Evolutionary conservation across 2,888 invertebrate species (phyloP), one percentile per base, ranked within the genome.

Genomic region (Agrochola litura): DNA sequence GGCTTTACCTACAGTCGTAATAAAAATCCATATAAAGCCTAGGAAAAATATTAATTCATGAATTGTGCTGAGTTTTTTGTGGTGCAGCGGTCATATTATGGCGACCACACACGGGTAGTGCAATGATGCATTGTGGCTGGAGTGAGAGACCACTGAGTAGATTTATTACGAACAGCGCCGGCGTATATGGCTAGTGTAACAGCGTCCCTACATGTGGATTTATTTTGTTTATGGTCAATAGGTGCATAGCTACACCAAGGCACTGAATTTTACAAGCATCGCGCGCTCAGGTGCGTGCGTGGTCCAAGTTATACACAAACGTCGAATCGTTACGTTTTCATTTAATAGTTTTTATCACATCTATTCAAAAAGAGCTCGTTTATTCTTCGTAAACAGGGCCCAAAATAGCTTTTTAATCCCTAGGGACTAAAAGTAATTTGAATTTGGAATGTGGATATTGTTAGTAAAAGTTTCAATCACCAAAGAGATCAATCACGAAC

Each of bases 141-240:
- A 82, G 85, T 88, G 84, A 86, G 73, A 82, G 86, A 85, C 89
- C 91, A 91, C 91, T 88, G 86, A 83, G 84, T 84, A 92, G 93
- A 95, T 94, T 94, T 94, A 95, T 94, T 81, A 88, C 87, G 81
- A 76, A 82, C 88, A 85, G 83, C 77, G 76, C 68, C 79, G 67
- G 73, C 89, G 85, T 93, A 93, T 93, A 92, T 88, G 80, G 89
- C 86, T 89, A 82, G 91, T 89, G 86, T 89, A 92, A 85, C 90
- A 89, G 74, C 77, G 91, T 90, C 88, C 81, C 84, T 85, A 86
- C 90, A 88, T 86, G 92, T 86, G 90, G 89, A 92, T 92, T 91
- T 91, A 93, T 92, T 93, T 94, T 93, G 92, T 93, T 93, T 94
- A 93, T 93, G 91, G 91, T 84, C 90, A 89, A 89, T 90, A 88